phyloP scores from a whole-genome alignment of 2,113 vertebrate species.

The Indicator indicator region DNA sequence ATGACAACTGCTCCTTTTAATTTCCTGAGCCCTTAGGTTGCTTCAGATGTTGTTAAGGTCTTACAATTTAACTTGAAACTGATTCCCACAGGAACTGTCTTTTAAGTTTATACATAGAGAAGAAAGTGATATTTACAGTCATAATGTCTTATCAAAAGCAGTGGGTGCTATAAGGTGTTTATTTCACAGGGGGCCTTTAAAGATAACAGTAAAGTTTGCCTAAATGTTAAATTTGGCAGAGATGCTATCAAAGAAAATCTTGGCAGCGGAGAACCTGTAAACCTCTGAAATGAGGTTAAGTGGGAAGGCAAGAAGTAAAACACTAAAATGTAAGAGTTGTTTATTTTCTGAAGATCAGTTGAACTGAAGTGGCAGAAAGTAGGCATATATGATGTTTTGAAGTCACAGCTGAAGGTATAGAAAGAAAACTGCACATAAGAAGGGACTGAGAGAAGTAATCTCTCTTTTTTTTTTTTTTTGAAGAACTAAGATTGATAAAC shows the following conservation, averaged over 20 bases:
- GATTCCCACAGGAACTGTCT: background rate
- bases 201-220: background rate
- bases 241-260: background rate
- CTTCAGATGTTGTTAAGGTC: background rate
- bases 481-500: background rate
- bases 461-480: accelerated
- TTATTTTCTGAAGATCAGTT: background rate
- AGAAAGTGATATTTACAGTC: background rate
- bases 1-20: background rate
- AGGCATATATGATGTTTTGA: background rate
- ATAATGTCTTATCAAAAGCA: background rate
- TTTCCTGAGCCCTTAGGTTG: background rate
- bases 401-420: background rate
- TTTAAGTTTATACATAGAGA: background rate
- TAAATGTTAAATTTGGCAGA: background rate
- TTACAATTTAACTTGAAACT: background rate
- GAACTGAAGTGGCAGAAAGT: background rate
- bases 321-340: background rate
- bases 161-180: background rate
- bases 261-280: background rate
- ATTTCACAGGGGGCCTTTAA: background rate
- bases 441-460: background rate
- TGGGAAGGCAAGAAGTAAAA: background rate
- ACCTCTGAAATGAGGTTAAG: background rate
- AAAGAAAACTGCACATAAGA: background rate